Evolutionary conservation across 2,113 vertebrate species (phyloP).

Genomic region (Pitta sordida): DNA sequence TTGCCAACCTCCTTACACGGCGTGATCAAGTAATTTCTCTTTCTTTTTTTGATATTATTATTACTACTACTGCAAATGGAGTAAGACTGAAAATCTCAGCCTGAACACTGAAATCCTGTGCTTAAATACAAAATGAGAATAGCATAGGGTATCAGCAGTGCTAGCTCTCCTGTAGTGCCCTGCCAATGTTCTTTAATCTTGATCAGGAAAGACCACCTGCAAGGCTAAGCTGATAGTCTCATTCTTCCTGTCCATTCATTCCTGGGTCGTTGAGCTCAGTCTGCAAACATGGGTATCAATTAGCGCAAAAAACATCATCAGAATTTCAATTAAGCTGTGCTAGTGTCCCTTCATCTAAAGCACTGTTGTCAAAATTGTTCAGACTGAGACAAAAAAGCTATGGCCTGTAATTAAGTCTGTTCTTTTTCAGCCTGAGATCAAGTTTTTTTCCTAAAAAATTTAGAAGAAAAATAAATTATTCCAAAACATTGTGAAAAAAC

Average conservation of each 20-base stretch:
- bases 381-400: slow-evolving; percentile 47
- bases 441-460: not conserved
- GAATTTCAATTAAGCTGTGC: slow-evolving; percentile 59
- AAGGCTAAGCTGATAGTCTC: slow-evolving; percentile 64
- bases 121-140: slow-evolving; percentile 33
- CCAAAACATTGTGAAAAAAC: slow-evolving; percentile 25
- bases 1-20: slow-evolving; percentile 5
- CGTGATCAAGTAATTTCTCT: slow-evolving; percentile 49
- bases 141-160: slow-evolving; percentile 6
- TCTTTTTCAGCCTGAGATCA: slow-evolving; percentile 17
- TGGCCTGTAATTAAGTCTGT: slow-evolving; percentile 43
- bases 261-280: slow-evolving; percentile 57
- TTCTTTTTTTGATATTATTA: slow-evolving; percentile 21
- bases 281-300: slow-evolving; percentile 64
- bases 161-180: slow-evolving; percentile 42
- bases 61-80: slow-evolving; percentile 28
- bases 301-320: slow-evolving; percentile 54
- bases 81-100: slow-evolving; percentile 8
- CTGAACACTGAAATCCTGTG: slow-evolving; percentile 35
- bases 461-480: not conserved
- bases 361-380: slow-evolving; percentile 51
- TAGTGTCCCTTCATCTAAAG: slow-evolving; percentile 37
- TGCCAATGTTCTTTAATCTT: slow-evolving; percentile 59
- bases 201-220: slow-evolving; percentile 59
- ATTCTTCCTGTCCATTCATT: slow-evolving; percentile 66